These are phyloP conservation scores for Dolichomitus sp. DNA, from an alignment of 2,888 invertebrate species.

Conservation along the genomic window DNA sequence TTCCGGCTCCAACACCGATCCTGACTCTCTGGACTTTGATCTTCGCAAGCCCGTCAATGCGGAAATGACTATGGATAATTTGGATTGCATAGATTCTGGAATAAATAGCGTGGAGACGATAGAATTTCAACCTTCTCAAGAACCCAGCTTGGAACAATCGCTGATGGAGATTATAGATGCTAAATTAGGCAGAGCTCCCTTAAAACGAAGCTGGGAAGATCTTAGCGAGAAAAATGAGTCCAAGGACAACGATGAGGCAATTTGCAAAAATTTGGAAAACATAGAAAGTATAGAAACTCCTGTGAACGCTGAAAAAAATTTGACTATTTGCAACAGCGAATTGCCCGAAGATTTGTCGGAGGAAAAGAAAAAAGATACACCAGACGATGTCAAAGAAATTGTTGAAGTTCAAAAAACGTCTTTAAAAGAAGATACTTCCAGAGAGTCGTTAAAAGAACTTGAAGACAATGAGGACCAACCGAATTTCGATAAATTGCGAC, in stretches of 20 bases:
- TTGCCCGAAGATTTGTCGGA: neutral
- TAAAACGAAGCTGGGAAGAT: conserved; percentile 74
- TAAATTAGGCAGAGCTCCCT: conserved; percentile 79
- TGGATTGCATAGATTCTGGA: conserved; percentile 83
- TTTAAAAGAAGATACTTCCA: neutral
- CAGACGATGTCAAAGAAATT: neutral
- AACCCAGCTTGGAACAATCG: conserved; percentile 83
- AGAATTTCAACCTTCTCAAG: conserved; percentile 81
- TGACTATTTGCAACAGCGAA: neutral
- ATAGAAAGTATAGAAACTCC: conserved; percentile 5
- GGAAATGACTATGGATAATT: conserved; percentile 73
- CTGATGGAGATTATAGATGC: conserved; percentile 84
- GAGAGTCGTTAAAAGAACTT: conserved; percentile 42
- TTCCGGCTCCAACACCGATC: conserved; percentile 78
- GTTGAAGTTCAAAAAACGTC: neutral
- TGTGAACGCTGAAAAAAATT: neutral
- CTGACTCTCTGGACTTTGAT: conserved; percentile 80
- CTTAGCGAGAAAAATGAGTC: conserved; percentile 47
- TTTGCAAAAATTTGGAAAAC: neutral
- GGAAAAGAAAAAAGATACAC: conserved; percentile 5
- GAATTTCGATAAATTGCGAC: conserved; percentile 77
- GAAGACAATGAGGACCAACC: conserved; percentile 71
- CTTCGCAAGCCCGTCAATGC: conserved; percentile 65
- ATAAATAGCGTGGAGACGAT: conserved; percentile 85
- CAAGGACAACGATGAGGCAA: conserved; percentile 11